phyloP scores from a whole-genome alignment of 2,113 vertebrate species.

The Odontophorus gujanensis region DNA sequence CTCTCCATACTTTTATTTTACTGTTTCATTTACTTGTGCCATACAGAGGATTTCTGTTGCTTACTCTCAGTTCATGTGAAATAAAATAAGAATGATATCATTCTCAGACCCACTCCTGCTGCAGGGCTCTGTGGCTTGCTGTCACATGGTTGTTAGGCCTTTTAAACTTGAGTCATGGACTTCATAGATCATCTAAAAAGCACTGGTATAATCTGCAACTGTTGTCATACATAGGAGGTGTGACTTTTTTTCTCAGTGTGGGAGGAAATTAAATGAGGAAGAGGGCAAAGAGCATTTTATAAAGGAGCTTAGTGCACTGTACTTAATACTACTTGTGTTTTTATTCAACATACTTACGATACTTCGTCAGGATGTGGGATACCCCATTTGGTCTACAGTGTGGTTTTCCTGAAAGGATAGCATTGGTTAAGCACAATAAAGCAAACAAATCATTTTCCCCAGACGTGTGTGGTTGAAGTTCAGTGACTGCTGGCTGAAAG shows the following conservation, averaged over 20 bases:
- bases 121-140: not conserved
- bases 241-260: not conserved
- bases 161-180: not conserved
- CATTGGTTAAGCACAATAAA: conserved; percentile 25
- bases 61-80: not conserved
- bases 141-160: not conserved
- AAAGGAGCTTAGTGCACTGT: not conserved
- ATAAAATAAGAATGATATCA: not conserved
- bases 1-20: not conserved
- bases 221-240: not conserved
- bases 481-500: not conserved
- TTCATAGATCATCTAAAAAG: not conserved
- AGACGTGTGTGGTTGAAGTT: not conserved
- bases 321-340: not conserved
- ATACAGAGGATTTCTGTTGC: not conserved
- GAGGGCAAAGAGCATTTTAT: not conserved
- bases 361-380: conserved; percentile 21
- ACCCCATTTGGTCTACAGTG: not conserved
- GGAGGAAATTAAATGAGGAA: not conserved
- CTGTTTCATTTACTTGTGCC: not conserved
- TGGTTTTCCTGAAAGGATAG: conserved; percentile 22
- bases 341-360: not conserved
- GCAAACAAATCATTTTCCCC: conserved; percentile 14
- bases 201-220: not conserved
- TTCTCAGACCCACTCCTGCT: not conserved